Evolutionary conservation across 1,140 invertebrate species (phyloP).

Genomic region (Lepidostoma basale): DNA sequence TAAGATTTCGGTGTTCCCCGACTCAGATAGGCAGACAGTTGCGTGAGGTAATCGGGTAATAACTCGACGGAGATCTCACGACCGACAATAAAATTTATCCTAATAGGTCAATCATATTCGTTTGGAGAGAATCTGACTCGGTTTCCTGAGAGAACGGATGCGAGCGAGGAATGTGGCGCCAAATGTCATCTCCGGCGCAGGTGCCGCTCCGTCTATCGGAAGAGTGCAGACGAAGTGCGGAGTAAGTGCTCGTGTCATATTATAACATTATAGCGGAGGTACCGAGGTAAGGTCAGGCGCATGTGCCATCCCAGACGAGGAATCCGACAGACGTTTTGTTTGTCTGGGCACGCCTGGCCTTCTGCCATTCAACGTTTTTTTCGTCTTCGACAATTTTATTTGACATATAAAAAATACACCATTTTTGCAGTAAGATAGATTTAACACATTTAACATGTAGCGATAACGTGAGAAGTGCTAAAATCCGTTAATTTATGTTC

Average conservation of each 20-base stretch:
- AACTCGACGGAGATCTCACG: too few relatives aligned
- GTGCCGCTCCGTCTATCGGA: constrained; percentile 29
- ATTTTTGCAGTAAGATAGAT: neutral
- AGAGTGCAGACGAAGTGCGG: too few relatives aligned
- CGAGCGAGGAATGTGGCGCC: neutral
- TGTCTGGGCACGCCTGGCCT: constrained; percentile 25
- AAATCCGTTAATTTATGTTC: neutral
- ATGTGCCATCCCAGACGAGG: constrained; percentile 20
- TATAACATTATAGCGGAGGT: too few relatives aligned
- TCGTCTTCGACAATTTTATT: constrained; percentile 9
- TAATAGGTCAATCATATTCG: constrained; percentile 10
- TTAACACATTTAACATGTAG: neutral
- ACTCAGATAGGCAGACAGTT: too few relatives aligned
- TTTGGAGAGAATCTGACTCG: neutral
- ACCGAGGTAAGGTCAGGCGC: constrained; percentile 30
- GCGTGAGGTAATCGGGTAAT: too few relatives aligned
- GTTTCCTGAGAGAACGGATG: constrained; percentile 29
- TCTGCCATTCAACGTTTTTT: neutral
- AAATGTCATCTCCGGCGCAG: constrained; percentile 31
- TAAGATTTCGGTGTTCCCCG: too few relatives aligned
- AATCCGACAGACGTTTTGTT: constrained; percentile 1
- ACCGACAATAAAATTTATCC: constrained; percentile 8
- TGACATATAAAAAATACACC: neutral
- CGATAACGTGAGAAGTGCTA: neutral
- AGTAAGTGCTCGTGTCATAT: too few relatives aligned